phyloP scores from a whole-genome alignment of 53 echinoderm and acorn worm species.

The Crossaster papposus region DNA sequence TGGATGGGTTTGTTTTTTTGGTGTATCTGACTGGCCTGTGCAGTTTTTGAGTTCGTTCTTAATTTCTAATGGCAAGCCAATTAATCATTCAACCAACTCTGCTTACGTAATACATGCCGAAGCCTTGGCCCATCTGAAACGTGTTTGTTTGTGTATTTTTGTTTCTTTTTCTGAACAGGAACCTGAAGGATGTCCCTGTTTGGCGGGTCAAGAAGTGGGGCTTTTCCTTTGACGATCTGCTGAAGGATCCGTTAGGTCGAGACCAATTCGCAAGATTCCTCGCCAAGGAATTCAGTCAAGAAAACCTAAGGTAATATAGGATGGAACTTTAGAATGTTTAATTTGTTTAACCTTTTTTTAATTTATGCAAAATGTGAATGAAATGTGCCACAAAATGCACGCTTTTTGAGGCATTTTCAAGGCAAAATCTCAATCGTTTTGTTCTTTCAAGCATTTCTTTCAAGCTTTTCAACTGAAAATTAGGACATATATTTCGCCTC shows the following conservation, averaged over 20 bases:
- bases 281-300: slow-evolving; percentile 98
- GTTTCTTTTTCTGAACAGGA: slow-evolving; percentile 64
- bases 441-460: too few species aligned
- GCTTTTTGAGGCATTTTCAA: too few species aligned
- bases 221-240: slow-evolving; percentile 92
- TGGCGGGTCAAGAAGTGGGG: slow-evolving; percentile 99
- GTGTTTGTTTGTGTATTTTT: too few species aligned
- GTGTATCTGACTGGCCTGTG: too few species aligned
- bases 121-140: neutral
- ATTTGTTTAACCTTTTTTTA: too few species aligned
- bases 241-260: slow-evolving; percentile 90
- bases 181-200: slow-evolving; percentile 95
- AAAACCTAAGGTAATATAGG: slow-evolving; percentile 86
- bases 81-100: slow-evolving; percentile 1
- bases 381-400: too few species aligned
- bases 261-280: slow-evolving; percentile 96
- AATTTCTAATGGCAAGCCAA: neutral
- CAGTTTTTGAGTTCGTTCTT: neutral
- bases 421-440: too few species aligned
- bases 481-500: too few species aligned
- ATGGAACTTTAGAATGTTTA: neutral
- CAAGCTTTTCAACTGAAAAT: too few species aligned
- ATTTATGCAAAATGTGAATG: too few species aligned
- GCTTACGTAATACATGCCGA: neutral
- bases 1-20: too few species aligned